phyloP scores from a whole-genome alignment of 1,140 invertebrate genomes.

The Oncopodura yosiiana region DNA sequence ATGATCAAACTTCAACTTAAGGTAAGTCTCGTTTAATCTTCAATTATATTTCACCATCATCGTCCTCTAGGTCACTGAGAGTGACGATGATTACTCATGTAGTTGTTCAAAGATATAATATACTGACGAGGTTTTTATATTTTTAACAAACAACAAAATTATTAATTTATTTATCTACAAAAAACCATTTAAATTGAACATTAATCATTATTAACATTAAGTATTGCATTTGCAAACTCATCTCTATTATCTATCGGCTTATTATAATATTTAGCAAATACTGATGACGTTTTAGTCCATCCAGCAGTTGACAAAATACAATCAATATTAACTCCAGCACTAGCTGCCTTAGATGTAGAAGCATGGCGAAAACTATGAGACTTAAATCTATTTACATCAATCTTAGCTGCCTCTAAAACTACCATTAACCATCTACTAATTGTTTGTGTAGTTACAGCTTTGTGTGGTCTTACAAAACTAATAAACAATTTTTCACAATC shows the following conservation, averaged over 20 bases:
- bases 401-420: background rate
- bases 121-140: background rate
- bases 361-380: conserved; percentile 10
- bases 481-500: background rate
- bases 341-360: background rate
- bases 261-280: conserved; percentile 12
- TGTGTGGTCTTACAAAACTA: background rate
- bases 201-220: background rate
- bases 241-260: background rate
- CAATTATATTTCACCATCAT: background rate
- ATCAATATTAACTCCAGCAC: background rate
- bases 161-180: no score
- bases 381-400: conserved; percentile 2
- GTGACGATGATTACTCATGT: background rate
- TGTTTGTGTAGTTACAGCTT: background rate
- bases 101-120: background rate
- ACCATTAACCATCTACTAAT: conserved; percentile 10
- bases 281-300: background rate
- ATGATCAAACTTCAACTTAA: background rate
- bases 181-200: no score
- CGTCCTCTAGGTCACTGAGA: background rate
- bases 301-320: background rate
- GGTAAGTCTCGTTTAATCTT: background rate
- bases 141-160: background rate
- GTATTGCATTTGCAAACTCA: background rate